Evolutionary conservation across 2,797 vertebrate genomes (phyloP), one percentile per base, ranked within the genome.

Genomic region (Alectoris magna): DNA sequence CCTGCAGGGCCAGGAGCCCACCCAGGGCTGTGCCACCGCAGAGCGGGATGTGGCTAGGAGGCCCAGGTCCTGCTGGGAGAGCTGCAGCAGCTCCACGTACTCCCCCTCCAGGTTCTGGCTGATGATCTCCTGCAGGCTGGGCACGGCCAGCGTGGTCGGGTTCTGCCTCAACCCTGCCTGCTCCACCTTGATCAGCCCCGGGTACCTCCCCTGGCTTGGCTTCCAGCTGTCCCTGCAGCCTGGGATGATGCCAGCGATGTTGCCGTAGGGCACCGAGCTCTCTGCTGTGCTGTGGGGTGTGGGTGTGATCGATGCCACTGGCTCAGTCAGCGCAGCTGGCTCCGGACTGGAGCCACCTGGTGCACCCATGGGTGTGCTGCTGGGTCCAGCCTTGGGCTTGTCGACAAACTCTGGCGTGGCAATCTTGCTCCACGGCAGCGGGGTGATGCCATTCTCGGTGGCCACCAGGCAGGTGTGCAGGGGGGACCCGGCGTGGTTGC

Each of bases 81-180:
- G 97, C 68, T 98, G 98, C 92, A 99, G 95, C 58, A 99, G 97
- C 55, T 98, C 98, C 80, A 99, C 98, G 6, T 99, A 98, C 39
- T 99, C 98, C 31, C 98, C 98, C 75, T 98, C 98, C 72, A 97
- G 97, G 84, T 98, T 98, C 91, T 96, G 97, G 79, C 96, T 97
- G 83, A 97, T 87, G 74, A 96, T 98, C 51, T 98, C 95, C 21
- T 98, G 98, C 9, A 96, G 97, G 81, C 97, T 98, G 31, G 98
- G 98, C 84, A 98, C 90, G 11, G 97, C 96, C 94, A 98, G 98
- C 16, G 68, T 84, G 8, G 97, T 68, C 0, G 97, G 96, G 59
- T 97, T 97, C 46, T 95, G 92, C 75, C 55, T 94, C 19, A 89
- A 38, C 23, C 96, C 96, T 56, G 96, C 88, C 87, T 98, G 98